phyloP scores from a whole-genome alignment of 2,888 invertebrate species.

The Incurvaria masculella region DNA sequence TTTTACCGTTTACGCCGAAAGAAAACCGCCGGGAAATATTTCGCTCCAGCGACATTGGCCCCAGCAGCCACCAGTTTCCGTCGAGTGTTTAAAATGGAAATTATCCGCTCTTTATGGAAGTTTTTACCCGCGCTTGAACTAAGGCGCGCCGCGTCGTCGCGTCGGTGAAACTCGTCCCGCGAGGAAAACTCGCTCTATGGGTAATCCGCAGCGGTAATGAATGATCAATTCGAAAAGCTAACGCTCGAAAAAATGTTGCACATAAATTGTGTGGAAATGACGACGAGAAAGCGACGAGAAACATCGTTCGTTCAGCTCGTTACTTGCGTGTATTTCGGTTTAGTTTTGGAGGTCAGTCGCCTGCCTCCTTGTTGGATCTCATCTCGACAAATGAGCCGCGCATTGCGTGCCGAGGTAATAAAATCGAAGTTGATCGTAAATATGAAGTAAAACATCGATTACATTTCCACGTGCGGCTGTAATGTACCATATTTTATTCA shows the following conservation, averaged over 20 bases:
- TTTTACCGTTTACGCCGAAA: no score
- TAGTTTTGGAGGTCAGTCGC: no score
- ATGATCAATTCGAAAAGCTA: not conserved
- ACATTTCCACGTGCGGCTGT: conserved; percentile 30
- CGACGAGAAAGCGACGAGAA: not conserved
- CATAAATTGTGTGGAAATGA: not conserved
- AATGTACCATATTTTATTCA: conserved; percentile 32
- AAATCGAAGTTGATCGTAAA: conserved; percentile 21
- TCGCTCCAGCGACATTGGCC: not conserved
- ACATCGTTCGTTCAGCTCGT: no score
- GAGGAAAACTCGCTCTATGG: not conserved
- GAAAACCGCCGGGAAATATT: no score
- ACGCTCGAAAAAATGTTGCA: not conserved
- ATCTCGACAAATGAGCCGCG: no score
- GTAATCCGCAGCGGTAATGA: not conserved
- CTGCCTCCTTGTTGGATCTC: no score
- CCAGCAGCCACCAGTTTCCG: not conserved
- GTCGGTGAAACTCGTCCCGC: not conserved
- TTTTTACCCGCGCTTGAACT: not conserved
- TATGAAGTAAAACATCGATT: conserved; percentile 27
- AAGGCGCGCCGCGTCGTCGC: not conserved
- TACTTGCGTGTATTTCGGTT: no score
- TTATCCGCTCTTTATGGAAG: not conserved
- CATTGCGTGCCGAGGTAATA: not conserved
- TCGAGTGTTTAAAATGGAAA: not conserved